These are phyloP conservation scores for Gobionotothen gibberifrons DNA, from an alignment of 2,797 vertebrate genomes.

Conservation along the genomic window DNA sequence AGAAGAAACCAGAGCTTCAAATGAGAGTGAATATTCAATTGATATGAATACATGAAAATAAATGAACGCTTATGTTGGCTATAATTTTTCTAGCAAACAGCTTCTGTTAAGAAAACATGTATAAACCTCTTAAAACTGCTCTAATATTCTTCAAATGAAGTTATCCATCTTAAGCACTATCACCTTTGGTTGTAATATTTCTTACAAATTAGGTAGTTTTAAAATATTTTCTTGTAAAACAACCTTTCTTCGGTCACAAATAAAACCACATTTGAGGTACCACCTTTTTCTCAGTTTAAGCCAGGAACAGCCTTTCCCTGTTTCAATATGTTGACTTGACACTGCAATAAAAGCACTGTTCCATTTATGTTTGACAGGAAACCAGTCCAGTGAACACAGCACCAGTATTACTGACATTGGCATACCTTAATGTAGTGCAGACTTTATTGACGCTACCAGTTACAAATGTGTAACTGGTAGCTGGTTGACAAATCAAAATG, in stretches of 20 bases:
- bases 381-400: background rate
- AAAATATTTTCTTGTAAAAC: too few relatives aligned
- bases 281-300: background rate
- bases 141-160: too few relatives aligned
- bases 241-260: too few relatives aligned
- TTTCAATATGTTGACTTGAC: background rate
- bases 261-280: background rate
- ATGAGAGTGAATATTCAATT: too few relatives aligned
- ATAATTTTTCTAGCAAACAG: too few relatives aligned
- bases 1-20: too few relatives aligned
- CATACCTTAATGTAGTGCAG: background rate
- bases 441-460: background rate
- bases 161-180: background rate
- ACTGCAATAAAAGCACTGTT: background rate
- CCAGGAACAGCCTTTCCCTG: background rate
- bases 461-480: background rate
- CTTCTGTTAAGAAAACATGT: too few relatives aligned
- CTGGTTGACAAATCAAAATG: slow-evolving; percentile 2
- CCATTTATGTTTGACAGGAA: background rate
- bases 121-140: too few relatives aligned
- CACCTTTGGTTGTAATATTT: background rate
- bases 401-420: too few relatives aligned
- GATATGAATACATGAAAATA: too few relatives aligned
- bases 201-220: background rate
- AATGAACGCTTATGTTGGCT: too few relatives aligned